Percentiles rank a stretch among this genome's conserved stretches.
Conservation (phyloP, 2,888 invertebrate species). For the Lysandra coridon region DNA sequence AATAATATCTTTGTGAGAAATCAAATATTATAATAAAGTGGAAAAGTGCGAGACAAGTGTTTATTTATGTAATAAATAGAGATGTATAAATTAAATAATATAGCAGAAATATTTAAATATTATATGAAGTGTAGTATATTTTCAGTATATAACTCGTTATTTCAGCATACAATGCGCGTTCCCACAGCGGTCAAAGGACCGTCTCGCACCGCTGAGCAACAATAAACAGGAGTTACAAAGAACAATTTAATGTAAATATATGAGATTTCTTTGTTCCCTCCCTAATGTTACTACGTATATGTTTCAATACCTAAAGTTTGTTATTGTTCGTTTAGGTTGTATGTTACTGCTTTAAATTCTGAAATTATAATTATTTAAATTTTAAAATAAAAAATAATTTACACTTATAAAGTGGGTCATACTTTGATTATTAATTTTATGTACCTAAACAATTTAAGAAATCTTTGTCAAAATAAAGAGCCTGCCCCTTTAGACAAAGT, state of each 20-base stretch:
- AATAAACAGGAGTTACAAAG: conserved; percentile 29
- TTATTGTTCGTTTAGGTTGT: background rate
- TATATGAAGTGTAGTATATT: background rate
- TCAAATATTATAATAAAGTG: no score
- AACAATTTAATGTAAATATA: conserved; percentile 30
- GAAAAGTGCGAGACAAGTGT: no score
- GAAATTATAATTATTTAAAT: background rate
- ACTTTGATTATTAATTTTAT: background rate
- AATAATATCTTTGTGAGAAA: no score
- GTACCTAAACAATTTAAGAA: background rate
- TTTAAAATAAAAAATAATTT: background rate
- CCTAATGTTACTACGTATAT: conserved; percentile 32
- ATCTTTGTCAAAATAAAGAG: background rate
- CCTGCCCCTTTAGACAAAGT: background rate
- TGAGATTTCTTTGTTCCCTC: conserved; percentile 17
- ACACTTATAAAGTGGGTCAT: background rate
- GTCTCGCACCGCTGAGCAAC: conserved; percentile 55
- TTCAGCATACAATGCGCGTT: conserved; percentile 42
- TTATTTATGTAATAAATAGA: no score
- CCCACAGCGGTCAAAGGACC: conserved; percentile 64
- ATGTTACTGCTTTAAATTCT: background rate
- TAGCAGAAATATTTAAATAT: background rate
- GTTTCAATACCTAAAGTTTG: background rate
- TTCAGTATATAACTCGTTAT: conserved; percentile 27
- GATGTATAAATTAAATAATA: background rate